Evolutionary conservation across 1,140 invertebrate genomes (phyloP).

Genomic region (Conopomorpha cramerella): DNA sequence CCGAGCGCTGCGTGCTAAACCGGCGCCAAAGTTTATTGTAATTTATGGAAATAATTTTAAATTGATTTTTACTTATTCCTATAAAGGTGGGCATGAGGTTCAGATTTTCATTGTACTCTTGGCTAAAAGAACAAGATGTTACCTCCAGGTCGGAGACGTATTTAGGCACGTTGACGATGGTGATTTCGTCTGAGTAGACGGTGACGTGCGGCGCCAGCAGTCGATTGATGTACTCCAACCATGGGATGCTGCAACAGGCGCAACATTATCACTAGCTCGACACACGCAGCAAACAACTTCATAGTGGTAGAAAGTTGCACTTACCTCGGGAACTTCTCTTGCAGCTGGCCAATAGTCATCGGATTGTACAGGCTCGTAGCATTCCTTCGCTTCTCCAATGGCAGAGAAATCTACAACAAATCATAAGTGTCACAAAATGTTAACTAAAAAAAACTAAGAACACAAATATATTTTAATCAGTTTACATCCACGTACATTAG

Average conservation of each 20-base stretch:
- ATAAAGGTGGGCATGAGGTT: no score
- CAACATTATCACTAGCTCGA: no score
- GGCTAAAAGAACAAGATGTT: no score
- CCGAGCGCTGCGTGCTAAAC: no score
- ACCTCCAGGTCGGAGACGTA: slow-evolving; percentile 74
- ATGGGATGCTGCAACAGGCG: slow-evolving; percentile 63
- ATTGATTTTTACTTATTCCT: no score
- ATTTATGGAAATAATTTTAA: no score
- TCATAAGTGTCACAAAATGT: no score
- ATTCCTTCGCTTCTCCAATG: slow-evolving; percentile 88
- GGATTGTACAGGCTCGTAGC: slow-evolving; percentile 90
- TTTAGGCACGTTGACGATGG: slow-evolving; percentile 80
- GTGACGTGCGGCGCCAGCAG: slow-evolving; percentile 66
- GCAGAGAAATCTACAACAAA: slow-evolving; percentile 87
- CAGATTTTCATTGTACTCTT: no score
- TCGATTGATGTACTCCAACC: slow-evolving; percentile 81
- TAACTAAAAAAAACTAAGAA: slow-evolving; percentile 14
- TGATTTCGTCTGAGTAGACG: slow-evolving; percentile 71
- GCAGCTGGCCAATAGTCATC: slow-evolving; percentile 79
- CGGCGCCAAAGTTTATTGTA: no score
- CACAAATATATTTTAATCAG: no score
- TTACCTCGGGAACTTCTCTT: slow-evolving; percentile 69
- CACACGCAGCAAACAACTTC: no score
- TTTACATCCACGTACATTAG: slow-evolving; percentile 84
- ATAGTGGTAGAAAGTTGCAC: no score